Base-by-base conservation (phyloP, 2,113 vertebrate genomes). In the Syngnathus typhle region DNA sequence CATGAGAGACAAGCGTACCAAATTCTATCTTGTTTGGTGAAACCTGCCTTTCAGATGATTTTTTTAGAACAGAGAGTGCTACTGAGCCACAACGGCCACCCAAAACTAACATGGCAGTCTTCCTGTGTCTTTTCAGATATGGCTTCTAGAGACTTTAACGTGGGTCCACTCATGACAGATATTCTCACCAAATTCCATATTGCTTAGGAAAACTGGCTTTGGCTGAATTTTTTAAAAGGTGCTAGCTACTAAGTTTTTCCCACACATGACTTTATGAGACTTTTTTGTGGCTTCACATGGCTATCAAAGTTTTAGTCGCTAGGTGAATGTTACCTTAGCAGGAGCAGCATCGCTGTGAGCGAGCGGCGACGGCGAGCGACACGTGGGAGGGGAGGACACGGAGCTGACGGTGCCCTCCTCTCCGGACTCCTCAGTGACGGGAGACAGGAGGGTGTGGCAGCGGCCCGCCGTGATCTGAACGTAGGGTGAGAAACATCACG, bases 341-440 rank as follows among this genome's bases (percentile, higher is more conserved):
- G 93, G 78, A 88, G 93, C 89, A 84, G 91, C 88, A 67, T 98
- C 94, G 88, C 94, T 82, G 84, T 93, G 90, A 92, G 92, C 89
- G 91, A 95, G 90, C 73, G 96, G 97, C 85, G 97, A 99, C 77
- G 97, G 97, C 79, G 97, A 98, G 80, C 95, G 93, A 90, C 96
- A 98, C 78, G 92, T 90, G 60, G 93, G 93, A 79, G 96, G 94
- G 85, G 95, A 98, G 73, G 94, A 98, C 71, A 98, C 88, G 83
- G 98, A 96, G 83, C 96, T 98, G 94, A 89, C 95, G 85, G 93
- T 94, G 85, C 94, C 95, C 88, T 98, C 96, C 91, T 98, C 97
- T 87, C 96, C 96, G 84, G 97, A 98, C 85, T 99, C 97, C 91
- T 98, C 97, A 74, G 94, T 97, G 85, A 99, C 96, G 82, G 97